Evolutionary conservation across 2,797 vertebrate species (phyloP), one percentile per base, ranked within the genome.

Genomic region (Silurus lanzhouensis): DNA sequence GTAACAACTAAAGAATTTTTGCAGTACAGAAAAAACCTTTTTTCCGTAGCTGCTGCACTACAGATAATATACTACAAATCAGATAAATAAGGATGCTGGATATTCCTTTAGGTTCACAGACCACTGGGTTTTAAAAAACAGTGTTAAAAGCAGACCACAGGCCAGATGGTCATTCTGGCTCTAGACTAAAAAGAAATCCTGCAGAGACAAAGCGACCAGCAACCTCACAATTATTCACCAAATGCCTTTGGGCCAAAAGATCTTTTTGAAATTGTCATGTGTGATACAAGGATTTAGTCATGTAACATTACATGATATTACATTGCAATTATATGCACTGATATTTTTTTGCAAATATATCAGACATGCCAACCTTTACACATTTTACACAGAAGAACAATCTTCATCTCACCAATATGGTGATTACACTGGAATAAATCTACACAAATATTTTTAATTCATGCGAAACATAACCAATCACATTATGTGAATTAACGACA

Each of bases 141-240:
- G 84, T 76, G 77, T 71, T 84, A 81, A 48, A 46, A 84, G 67
- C 70, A 72, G 17, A 48, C 19, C 22, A 74, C 71, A 86, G 84
- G 85, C 77, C 80, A 90, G 86, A 90, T 85, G 80, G 83, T 84
- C 46, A 70, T 27, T 38, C 20, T 77, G 80, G 82, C 88, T 88
- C 20, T 31, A 78, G 81, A 86, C 87, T 86, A 77, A 60, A 87
- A 60, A 60, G 13, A 46, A 85, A 70, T 84, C 70, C 78, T 46
- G 84, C 72, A 61, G 84, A 61, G 85, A 87, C 8, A 86, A 72
- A 89, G 84, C 82, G 57, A 46, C 70, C 70, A 70, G 85, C 68
- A 61, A 82, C 72, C 38, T 84, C 38, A 58, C 46, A 81, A 20
- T 10, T 63, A 72, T 48, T 71, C 44, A 52, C 10, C 6, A 22